A percentile compares a stretch with the other conserved stretches of the same genome.
Conservation (phyloP, 2,113 vertebrate species). For the Orycteropus afer region DNA sequence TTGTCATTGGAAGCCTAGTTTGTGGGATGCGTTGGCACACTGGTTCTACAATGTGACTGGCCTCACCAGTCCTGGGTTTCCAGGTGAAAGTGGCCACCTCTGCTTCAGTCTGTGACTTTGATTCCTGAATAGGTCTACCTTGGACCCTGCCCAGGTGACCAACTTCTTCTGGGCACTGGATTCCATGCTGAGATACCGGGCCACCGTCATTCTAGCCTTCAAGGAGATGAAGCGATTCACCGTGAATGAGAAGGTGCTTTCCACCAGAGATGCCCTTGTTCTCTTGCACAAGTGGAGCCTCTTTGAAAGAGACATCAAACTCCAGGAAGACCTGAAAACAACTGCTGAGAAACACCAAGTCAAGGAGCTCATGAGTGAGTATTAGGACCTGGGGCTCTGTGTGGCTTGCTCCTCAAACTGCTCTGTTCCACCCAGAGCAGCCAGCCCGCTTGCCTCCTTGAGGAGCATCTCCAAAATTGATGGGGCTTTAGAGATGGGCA, state of each 20-base stretch:
- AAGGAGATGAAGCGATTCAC: conserved; percentile 83
- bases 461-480: not conserved
- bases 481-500: rapidly evolving
- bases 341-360: conserved; percentile 85
- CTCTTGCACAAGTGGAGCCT: conserved; percentile 92
- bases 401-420: not conserved
- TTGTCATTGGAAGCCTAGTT: rapidly evolving
- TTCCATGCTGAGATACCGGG: conserved; percentile 90
- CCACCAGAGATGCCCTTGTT: conserved; percentile 86
- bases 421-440: too few relatives aligned
- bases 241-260: conserved; percentile 84
- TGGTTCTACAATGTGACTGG: rapidly evolving
- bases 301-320: conserved; percentile 77
- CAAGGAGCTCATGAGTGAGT: conserved; percentile 92
- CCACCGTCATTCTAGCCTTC: conserved; percentile 79
- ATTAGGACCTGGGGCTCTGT: rapidly evolving
- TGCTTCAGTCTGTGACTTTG: not conserved
- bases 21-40: rapidly evolving
- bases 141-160: conserved; percentile 84
- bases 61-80: rapidly evolving
- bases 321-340: conserved; percentile 86
- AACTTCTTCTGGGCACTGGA: conserved; percentile 86
- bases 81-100: too few relatives aligned
- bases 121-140: conserved; percentile 81
- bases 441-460: rapidly evolving